These are phyloP conservation scores for Muscicapa adusta DNA, from an alignment of 2,113 vertebrate species.

Conservation along the genomic window DNA sequence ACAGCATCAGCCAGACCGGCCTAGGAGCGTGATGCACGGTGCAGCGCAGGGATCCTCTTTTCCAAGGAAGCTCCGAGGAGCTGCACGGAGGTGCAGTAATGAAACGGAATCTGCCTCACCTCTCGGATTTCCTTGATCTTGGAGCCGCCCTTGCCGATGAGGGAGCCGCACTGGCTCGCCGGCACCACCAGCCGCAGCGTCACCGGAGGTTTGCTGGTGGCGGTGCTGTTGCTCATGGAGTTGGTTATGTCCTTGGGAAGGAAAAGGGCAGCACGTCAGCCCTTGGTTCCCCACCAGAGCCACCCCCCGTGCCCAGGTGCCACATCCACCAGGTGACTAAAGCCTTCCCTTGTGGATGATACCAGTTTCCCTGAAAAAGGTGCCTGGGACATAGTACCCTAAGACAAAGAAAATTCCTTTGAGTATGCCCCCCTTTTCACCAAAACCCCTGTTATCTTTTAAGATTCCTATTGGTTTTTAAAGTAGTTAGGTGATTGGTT, in stretches of 20 bases:
- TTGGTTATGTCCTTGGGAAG: slow-evolving; percentile 90
- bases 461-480: too few relatives aligned
- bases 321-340: background rate
- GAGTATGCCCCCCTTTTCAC: too few relatives aligned
- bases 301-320: background rate
- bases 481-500: too few relatives aligned
- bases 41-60: background rate
- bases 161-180: slow-evolving; percentile 93
- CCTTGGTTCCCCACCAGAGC: background rate
- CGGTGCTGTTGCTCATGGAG: slow-evolving; percentile 98
- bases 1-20: background rate
- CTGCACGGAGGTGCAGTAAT: fast-evolving
- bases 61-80: background rate
- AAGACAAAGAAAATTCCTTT: too few relatives aligned
- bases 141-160: slow-evolving; percentile 96
- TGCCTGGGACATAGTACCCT: too few relatives aligned
- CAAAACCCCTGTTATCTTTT: too few relatives aligned
- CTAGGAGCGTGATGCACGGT: fast-evolving
- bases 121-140: slow-evolving; percentile 99
- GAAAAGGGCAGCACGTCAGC: background rate
- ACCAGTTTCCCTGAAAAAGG: too few relatives aligned
- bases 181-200: slow-evolving; percentile 92
- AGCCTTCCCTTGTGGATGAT: background rate
- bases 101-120: slow-evolving; percentile 68
- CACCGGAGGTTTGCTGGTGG: slow-evolving; percentile 94